Conservation (phyloP, 2,113 vertebrate genomes). For the Glaucomys volans region DNA sequence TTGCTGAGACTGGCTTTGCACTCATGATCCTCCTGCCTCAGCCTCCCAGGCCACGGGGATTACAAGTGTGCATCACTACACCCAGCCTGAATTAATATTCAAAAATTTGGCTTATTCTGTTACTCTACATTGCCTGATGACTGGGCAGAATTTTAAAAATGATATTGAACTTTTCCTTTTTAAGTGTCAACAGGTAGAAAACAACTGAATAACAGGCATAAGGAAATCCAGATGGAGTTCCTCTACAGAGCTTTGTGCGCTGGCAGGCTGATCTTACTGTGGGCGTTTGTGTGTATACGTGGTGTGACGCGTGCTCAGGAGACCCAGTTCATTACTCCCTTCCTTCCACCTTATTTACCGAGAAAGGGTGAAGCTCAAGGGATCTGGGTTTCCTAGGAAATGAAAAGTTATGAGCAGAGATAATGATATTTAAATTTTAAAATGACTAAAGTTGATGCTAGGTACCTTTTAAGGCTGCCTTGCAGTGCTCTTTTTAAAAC, state of each 20-base stretch:
- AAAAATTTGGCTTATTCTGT: not conserved
- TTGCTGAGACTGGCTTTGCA: too few relatives aligned
- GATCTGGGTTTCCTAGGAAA: not conserved
- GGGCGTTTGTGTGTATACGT: not conserved
- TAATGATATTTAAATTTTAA: slow-evolving; percentile 40
- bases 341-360: not conserved
- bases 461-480: not conserved
- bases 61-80: too few relatives aligned
- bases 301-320: not conserved
- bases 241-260: not conserved
- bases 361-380: not conserved
- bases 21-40: too few relatives aligned
- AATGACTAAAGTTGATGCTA: slow-evolving; percentile 18
- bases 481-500: not conserved
- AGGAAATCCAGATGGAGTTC: not conserved
- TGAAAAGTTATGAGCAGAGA: not conserved
- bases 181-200: not conserved
- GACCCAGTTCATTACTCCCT: not conserved
- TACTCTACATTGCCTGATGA: not conserved
- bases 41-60: too few relatives aligned
- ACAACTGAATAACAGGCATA: not conserved
- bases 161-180: not conserved
- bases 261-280: not conserved
- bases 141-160: slow-evolving; percentile 6
- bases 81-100: not conserved